Evolutionary conservation across 2,797 vertebrate species (phyloP).

Genomic region (Megaceryle alcyon): DNA sequence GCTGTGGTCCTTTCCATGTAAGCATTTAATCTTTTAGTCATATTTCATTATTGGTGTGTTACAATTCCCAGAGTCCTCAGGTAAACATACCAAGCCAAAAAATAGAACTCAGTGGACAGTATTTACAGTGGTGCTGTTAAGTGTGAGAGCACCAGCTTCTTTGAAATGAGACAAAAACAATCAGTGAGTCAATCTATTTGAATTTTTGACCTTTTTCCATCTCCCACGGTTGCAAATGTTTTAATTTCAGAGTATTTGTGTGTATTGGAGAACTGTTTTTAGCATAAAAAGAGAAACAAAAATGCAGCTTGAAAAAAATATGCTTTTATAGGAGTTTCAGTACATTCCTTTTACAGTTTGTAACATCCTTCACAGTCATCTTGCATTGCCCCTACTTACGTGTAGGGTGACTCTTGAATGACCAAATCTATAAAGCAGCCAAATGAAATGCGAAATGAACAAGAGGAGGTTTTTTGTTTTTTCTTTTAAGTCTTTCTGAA

Average conservation of each 20-base stretch:
- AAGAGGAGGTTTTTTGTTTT: neutral
- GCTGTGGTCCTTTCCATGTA: conserved; percentile 29
- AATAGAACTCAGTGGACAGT: neutral
- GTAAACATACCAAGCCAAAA: neutral
- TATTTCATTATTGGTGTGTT: conserved; percentile 37
- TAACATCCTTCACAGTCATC: neutral
- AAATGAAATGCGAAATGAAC: neutral
- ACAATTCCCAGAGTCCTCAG: neutral
- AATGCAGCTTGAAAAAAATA: neutral
- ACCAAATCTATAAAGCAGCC: neutral
- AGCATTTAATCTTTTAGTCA: conserved; percentile 29
- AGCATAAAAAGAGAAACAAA: neutral
- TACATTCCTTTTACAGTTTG: neutral
- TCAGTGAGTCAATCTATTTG: neutral
- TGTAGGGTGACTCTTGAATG: neutral
- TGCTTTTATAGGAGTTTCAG: neutral
- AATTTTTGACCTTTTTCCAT: neutral
- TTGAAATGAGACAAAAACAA: neutral
- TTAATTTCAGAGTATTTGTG: neutral
- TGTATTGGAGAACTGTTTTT: neutral
- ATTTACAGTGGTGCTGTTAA: neutral
- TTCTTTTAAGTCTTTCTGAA: neutral
- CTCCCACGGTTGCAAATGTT: neutral
- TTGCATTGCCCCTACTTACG: neutral
- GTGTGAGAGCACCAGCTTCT: neutral